Base-by-base conservation (phyloP, 1,140 invertebrate genomes). In the Brachionus angularis region DNA sequence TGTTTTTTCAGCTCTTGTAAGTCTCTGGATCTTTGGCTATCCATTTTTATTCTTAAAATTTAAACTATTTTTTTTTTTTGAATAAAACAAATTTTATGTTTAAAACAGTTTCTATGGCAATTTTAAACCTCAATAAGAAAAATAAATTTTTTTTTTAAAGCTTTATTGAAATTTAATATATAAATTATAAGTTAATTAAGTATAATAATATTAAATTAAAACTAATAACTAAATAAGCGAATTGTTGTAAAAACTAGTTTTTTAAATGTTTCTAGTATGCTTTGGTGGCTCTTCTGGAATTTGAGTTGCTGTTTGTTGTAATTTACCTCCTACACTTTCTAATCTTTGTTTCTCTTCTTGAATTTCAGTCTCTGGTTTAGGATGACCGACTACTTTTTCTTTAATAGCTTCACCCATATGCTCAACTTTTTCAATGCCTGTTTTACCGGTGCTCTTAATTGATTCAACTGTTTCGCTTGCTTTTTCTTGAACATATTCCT, bases 1-100 rank as follows among this genome's bases (percentile, higher is more conserved):
- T 75, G 75, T 69, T 78, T 74, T 72, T 80, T 80, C 10, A 78
- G 62, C 27, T 67, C 62, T 1, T 67, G 46, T 3, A 67, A 47
- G 5, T 67, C 62, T 47, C 62, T 67, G 10, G 62, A n/a, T 14
- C 62, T 5, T 46, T 67, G 62, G 29, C 42, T 67, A 33, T 67
- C 36, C 62, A 67, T 67, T 21, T 12, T n/a, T 8, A 42, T 42
- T 10, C 16, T 42, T 42, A 10, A 42, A 10, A 42, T 10, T 42
- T 16, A 42, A 42, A 16, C 39, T 42, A 42, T 42, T 42, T 42
- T 10, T 42, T 42, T 42, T 10, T 16, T 10, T 42, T 42, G 29
- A 10, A 10, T 55, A 21, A 21, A 36, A 61, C 29, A 36, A 61
- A 16, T 16, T n/a, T 39, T 23, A 58, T 39, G 25, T 39, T 39